Percentiles rank a stretch among this genome's conserved stretches.
Conservation (phyloP, 2,888 invertebrate genomes). For the Epistrophe grossulariae region DNA sequence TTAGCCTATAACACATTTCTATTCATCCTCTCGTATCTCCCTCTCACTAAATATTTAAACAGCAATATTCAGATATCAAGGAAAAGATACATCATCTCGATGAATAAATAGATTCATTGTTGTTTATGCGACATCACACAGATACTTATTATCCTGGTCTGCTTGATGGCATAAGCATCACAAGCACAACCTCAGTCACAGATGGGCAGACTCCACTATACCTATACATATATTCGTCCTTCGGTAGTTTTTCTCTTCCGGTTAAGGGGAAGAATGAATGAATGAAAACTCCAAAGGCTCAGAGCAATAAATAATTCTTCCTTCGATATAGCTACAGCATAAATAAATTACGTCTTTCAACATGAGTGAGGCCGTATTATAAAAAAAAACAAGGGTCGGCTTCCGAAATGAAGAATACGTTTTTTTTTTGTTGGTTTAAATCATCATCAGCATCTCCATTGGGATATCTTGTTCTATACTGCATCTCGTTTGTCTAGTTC, state of each 20-base stretch:
- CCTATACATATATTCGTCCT: constrained; percentile 24
- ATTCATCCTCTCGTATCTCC: neutral
- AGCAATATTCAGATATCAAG: constrained; percentile 33
- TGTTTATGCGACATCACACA: constrained; percentile 72
- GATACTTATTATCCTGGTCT: constrained; percentile 12
- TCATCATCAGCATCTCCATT: constrained; percentile 48
- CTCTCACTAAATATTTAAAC: neutral
- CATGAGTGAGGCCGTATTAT: constrained; percentile 39
- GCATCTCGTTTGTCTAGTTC: constrained; percentile 51
- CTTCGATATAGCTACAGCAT: constrained; percentile 67
- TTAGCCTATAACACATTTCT: constrained; percentile 41
- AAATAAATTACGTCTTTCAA: constrained; percentile 73
- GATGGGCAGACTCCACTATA: constrained; percentile 41
- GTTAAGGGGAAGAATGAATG: neutral
- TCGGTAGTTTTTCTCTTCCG: constrained; percentile 54
- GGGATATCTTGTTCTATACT: constrained; percentile 2
- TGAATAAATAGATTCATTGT: constrained; percentile 73
- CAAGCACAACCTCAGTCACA: constrained; percentile 61
- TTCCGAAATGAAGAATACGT: constrained; percentile 44
- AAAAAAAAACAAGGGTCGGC: constrained; percentile 43
- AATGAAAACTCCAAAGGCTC: constrained; percentile 54
- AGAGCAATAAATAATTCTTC: constrained; percentile 72
- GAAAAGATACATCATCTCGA: constrained; percentile 69
- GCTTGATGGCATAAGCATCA: neutral
- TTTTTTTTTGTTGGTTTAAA: constrained; percentile 31